Evolutionary conservation across 2,797 vertebrate species (phyloP), one percentile per base, ranked within the genome.

Genomic region (Poecilia picta): DNA sequence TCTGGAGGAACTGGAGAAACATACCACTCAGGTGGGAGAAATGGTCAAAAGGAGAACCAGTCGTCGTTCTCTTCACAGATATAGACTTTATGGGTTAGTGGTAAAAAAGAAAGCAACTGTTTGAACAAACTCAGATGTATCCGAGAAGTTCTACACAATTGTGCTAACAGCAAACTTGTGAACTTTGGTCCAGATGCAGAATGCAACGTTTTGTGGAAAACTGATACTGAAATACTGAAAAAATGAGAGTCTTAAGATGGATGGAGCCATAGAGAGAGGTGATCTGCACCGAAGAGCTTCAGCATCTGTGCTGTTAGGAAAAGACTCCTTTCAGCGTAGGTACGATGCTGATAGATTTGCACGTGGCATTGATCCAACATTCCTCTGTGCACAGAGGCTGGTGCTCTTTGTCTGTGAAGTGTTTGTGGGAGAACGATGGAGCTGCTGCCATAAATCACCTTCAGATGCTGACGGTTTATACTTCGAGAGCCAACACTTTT

Each of bases 291-390:
- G 16, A 59, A 47, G 5, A n/a, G 53, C 36, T 55, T 12, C 28
- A 36, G 31, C 33, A 46, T 33, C 11, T 18, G 31, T 23, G 28
- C 47, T 43, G 36, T 33, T 55, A 57, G 31, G 7, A 71, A 77
- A 49, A 39, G 70, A 72, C 20, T 73, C n/a, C 15, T 47, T 66
- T 41, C 36, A 41, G 70, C 16, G 28, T 72, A 41, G n/a, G 36
- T 45, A 31, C 15, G n/a, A 49, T 72, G 70, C 33, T 49, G 85
- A 80, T 85, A 81, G 84, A 72, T 78, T 31, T 74, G 80, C 70
- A 74, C 70, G 72, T 91, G 90, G 88, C 81, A 49, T 49, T 1
- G 39, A 18, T 83, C 90, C 88, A 89, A 72, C 84, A 83, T 88
- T 85, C 85, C 84, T 83, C 36, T 33, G 80, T 79, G 70, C 16